Base-by-base conservation (phyloP, 2,888 invertebrate genomes). In the Pomacea canaliculata region DNA sequence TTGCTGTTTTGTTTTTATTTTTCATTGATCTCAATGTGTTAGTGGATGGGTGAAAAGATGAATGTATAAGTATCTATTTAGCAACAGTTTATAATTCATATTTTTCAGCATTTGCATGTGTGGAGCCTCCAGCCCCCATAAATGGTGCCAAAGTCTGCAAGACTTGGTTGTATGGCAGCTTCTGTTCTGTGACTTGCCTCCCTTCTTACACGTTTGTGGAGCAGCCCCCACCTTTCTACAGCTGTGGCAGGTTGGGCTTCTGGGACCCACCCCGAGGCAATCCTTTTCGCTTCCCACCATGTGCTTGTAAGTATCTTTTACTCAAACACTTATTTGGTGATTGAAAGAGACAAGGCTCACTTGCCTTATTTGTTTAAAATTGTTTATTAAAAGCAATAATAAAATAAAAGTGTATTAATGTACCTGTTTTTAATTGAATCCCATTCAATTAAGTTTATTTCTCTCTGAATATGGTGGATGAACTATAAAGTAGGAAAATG, bases 241-340 rank as follows among this genome's bases (percentile, higher is more conserved):
- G 97, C 1, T 99, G 99, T 89, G 98, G 97, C n/a, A 96, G 96
- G 74, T 98, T 98, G 94, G 99, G 98, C 65, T 96, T 97, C 91
- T 99, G 98, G 99, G 85, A 87, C 71, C 87, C 87, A 49, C 85
- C 86, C 4, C 79, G 82, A 37, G 86, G 85, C n/a, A 80, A 79
- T 60, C 80, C 83, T 18, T 86, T 87, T 75, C 79, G 75, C 19
- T 85, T 87, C 76, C 87, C 87, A 69, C 78, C 82, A 19, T 88
- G 88, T 82, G 82, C 86, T 56, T 77, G 86, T 86, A 79, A 80
- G 81, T 76, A 8, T 67, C 37, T 13, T 37, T 37, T 10, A 18
- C 69, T 65, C 37, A 37, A 37, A 37, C 5, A 37, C 37, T 37
- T 65, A n/a, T 65, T 12, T 27, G 65, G 65, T 65, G 13, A 65